Conservation (phyloP, 2,797 vertebrate genomes). For the Sebastiscus tertius region DNA sequence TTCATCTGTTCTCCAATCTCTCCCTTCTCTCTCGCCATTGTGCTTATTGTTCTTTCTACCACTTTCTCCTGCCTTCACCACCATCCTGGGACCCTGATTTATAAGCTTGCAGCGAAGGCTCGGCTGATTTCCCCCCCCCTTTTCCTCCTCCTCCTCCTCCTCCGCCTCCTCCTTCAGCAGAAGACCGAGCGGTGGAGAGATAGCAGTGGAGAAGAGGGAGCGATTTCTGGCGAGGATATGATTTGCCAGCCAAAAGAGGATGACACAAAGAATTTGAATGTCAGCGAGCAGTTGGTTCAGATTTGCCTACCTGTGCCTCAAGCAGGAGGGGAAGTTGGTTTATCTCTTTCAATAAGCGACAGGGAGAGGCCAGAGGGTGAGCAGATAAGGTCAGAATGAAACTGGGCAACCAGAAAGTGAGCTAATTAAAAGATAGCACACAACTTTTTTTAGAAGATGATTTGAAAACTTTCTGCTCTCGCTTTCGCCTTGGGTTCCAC, state of each 20-base stretch:
- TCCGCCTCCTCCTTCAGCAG: not conserved
- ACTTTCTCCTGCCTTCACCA: slow-evolving; percentile 35
- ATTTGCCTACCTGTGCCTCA: slow-evolving; percentile 48
- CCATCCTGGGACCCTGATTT: slow-evolving; percentile 60
- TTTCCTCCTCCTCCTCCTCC: not conserved
- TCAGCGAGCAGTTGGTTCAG: slow-evolving; percentile 29
- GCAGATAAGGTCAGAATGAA: slow-evolving; percentile 50
- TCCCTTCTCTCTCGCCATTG: slow-evolving; percentile 30
- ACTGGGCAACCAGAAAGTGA: slow-evolving; percentile 18
- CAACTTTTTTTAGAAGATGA: slow-evolving; percentile 25
- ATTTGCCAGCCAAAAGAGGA: slow-evolving; percentile 66
- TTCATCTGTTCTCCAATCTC: slow-evolving; percentile 63
- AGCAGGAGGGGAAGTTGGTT: slow-evolving; percentile 33
- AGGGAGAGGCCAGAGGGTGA: slow-evolving; percentile 24
- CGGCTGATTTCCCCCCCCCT: not conserved
- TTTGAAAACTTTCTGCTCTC: slow-evolving; percentile 18
- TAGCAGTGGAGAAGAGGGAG: not conserved
- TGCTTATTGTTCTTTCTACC: slow-evolving; percentile 58
- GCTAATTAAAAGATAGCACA: slow-evolving; percentile 57
- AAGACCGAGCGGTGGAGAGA: slow-evolving; percentile 18
- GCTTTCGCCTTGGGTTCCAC: slow-evolving; percentile 11
- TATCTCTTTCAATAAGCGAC: slow-evolving; percentile 15
- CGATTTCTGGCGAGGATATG: not conserved
- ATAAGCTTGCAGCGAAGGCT: slow-evolving; percentile 47
- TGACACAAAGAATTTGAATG: slow-evolving; percentile 64